Evolutionary conservation across 1,140 invertebrate genomes (phyloP).

Genomic region (Scylla paramamosain): DNA sequence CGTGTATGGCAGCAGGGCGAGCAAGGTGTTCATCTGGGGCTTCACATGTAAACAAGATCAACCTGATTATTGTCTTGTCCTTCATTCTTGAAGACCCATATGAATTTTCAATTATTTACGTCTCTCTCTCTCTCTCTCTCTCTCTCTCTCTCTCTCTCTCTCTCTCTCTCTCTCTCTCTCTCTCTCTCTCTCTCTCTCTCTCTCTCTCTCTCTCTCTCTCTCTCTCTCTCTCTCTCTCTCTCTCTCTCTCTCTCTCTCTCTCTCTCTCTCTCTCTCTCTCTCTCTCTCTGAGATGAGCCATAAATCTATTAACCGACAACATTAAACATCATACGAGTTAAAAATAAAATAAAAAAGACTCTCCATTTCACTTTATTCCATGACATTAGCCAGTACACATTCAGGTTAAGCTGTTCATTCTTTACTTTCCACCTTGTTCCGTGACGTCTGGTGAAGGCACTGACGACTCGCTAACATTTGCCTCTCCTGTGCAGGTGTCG

Average conservation of each 20-base stretch:
- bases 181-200: neutral
- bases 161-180: neutral
- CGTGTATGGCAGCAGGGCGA: neutral
- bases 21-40: neutral
- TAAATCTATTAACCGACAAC: too few species aligned
- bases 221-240: neutral
- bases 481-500: slow-evolving; percentile 62
- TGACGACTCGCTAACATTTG: neutral
- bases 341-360: too few species aligned
- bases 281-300: too few species aligned
- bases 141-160: slow-evolving; percentile 19
- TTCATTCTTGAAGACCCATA: too few species aligned
- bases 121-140: slow-evolving; percentile 23
- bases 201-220: neutral
- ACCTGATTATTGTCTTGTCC: too few species aligned
- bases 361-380: too few species aligned
- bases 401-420: too few species aligned
- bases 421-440: too few species aligned
- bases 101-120: neutral
- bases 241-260: too few species aligned
- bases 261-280: slow-evolving; percentile 30
- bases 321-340: too few species aligned
- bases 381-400: too few species aligned
- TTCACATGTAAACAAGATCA: neutral
- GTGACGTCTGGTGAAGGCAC: too few species aligned